Conservation (phyloP, 1,140 invertebrate species). For the Pseudobourletiella spinata region DNA sequence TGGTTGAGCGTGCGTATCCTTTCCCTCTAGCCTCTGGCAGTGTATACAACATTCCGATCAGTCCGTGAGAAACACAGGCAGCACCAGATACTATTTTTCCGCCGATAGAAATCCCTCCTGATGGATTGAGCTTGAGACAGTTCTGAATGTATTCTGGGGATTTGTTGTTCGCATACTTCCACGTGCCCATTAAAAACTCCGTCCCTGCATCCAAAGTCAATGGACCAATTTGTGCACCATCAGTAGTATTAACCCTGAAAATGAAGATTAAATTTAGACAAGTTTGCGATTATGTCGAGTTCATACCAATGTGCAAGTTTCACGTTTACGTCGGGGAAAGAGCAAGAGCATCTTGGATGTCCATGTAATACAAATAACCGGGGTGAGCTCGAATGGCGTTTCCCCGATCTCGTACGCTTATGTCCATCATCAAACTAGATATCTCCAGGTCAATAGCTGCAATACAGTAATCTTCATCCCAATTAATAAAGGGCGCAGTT, state of each 20-base stretch:
- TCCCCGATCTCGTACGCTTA: neutral
- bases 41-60: neutral
- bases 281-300: neutral
- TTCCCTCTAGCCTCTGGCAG: neutral
- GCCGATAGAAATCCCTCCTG: neutral
- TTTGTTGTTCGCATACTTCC: neutral
- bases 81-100: neutral
- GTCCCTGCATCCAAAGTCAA: neutral
- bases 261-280: neutral
- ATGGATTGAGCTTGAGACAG: neutral
- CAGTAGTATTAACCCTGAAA: neutral
- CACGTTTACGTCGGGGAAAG: neutral
- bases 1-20: neutral
- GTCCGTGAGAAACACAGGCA: neutral
- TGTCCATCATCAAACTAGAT: neutral
- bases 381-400: neutral
- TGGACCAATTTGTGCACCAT: neutral
- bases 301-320: neutral
- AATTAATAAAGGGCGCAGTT: neutral
- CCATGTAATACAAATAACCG: neutral
- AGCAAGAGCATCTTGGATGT: neutral
- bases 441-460: neutral
- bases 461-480: neutral
- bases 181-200: neutral
- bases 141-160: neutral